phyloP scores from a whole-genome alignment of 2,888 invertebrate genomes.

The Euplexia lucipara region DNA sequence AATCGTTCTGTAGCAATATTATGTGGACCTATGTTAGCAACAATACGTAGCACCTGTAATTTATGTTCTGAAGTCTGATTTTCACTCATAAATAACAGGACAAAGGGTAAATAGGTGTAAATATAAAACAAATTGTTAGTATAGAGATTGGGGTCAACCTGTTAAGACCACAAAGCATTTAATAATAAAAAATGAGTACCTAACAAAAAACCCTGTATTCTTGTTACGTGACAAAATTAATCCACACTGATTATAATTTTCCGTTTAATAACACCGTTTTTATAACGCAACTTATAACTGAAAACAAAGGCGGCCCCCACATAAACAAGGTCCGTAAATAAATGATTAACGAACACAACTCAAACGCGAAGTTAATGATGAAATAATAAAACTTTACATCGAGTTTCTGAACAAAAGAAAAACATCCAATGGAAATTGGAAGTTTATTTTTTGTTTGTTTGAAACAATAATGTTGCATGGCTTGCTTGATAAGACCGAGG shows the following conservation, averaged over 20 bases:
- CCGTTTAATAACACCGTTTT: background rate
- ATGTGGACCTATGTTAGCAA: no score
- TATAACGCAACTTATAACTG: background rate
- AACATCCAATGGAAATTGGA: slow-evolving; percentile 41
- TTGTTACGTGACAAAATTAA: background rate
- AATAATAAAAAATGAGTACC: no score
- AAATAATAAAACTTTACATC: slow-evolving; percentile 58
- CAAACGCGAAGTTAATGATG: slow-evolving; percentile 55
- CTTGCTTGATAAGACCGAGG: slow-evolving; percentile 11
- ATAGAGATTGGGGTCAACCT: no score
- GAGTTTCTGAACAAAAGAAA: slow-evolving; percentile 54
- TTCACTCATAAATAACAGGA: no score
- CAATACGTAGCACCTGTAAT: no score
- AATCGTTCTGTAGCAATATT: no score
- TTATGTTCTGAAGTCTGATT: no score
- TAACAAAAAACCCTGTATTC: no score
- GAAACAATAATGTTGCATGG: slow-evolving; percentile 42
- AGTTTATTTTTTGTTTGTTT: slow-evolving; percentile 57
- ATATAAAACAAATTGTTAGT: no score
- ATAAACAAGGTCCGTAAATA: slow-evolving; percentile 26
- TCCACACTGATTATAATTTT: background rate
- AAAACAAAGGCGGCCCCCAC: slow-evolving; percentile 12
- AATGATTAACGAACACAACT: slow-evolving; percentile 50
- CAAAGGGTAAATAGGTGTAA: no score
- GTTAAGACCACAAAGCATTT: no score